Base-by-base conservation (phyloP, 2,797 vertebrate genomes). In the Intellagama lesueurii region DNA sequence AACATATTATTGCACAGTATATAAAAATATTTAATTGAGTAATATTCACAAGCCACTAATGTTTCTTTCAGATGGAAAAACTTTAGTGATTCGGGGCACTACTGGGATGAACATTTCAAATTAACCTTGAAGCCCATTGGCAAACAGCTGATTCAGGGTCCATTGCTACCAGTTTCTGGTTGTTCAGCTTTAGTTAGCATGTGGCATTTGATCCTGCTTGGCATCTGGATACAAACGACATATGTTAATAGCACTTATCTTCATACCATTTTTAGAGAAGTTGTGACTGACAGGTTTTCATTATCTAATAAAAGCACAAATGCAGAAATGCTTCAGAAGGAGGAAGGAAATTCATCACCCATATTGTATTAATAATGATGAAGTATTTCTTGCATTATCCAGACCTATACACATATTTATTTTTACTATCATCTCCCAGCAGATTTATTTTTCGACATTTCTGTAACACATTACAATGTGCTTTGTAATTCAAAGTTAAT, bases 191-290 rank as follows among this genome's bases (percentile, higher is more conserved):
- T 73, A 47, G 32, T 40, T 81, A 86, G 30, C 1, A 7, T 8
- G 0, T 88, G 9, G 6, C 73, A 1, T 1, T 26, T 85, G 52
- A 4, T 0, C 86, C 2, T 3, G 0, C 4, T 9, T 24, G 77
- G 26, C 85, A 30, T 8, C 16, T 47, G 52, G 47, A 16, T 75
- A 1, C 1, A 52, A n/a, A 89, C 16, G 73, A 0, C n/a, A 52
- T 40, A 69, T 47, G 1, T 40, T n/a, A 76, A 66, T 82, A 83
- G 73, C 56, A 68, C 49, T 75, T 66, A 60, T 83, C 22, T 75
- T 64, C 35, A 64, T 40, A 47, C 11, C 40, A 64, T 22, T 44
- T 64, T 56, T 28, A 32, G 8, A 56, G 12, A 88, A 64, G 0
- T 56, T 82, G 56, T 4, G 40, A 69, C 89, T 7, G 83, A 32